Evolutionary conservation across 2,113 vertebrate species (phyloP), one percentile per base, ranked within the genome.

Genomic region (Neolamprologus brichardi): DNA sequence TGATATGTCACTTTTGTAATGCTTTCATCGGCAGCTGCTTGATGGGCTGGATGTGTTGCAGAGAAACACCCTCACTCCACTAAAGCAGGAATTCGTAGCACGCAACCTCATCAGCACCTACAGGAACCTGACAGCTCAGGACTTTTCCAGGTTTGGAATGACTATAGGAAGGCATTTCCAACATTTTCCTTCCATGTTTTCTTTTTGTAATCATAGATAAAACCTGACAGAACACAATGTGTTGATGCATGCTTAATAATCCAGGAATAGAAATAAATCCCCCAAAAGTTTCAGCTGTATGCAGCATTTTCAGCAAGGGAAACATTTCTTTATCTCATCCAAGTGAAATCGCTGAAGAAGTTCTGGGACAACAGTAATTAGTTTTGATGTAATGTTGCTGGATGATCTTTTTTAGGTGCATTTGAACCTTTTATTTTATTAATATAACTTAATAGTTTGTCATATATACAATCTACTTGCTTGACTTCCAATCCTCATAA

Each of bases 21-120:
- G 14, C 87, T 77, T 64, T 56, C 84, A 3, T 86, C 44, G 37
- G 7, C 89, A 97, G 97, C 86, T 97, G 34, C 53, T 97, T 60
- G 83, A 94, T 4, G 96, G 96, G 2, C 88, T 97, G 89, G 92
- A 96, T 25, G 92, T 96, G 60, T 64, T 97, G 78, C 85, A 92
- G 91, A 92, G 39, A 75, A 96, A 96, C 86, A 80, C 58, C 2
- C 80, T 97, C 62, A 92, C 88, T 4, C 7, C 79, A 11, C 52
- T 95, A 6, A 95, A 97, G 87, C 88, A 95, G 94, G 93, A 95
- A 23, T 97, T 96, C 28, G 28, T 97, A 3, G 95, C 95, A 67
- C 88, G 91, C 20, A 95, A 80, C 18, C 9, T 97, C 53, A 87
- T 94, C 8, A 64, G 92, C 51, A 79, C 89, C 18, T 96, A 94